Base-by-base conservation (phyloP, 2,797 vertebrate species). In the Falco concolor region DNA sequence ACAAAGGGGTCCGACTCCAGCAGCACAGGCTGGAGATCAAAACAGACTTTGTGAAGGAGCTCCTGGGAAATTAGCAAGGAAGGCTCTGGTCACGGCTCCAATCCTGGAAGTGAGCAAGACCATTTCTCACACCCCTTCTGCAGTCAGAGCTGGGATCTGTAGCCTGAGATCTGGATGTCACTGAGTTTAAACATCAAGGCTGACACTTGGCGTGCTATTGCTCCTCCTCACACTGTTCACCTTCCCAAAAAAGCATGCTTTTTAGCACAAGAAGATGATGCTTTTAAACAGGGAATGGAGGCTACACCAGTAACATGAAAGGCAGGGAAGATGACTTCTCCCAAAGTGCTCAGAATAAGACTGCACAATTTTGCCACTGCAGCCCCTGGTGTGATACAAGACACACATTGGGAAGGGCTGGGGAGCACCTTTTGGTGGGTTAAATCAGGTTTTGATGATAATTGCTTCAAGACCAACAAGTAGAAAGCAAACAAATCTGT, bases 381-480 rank as follows among this genome's bases (percentile, higher is more conserved):
- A 80, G 18, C 11, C 25, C 47, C 65, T 36, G 59, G 11, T 24
- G 57, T 15, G 50, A 45, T 34, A 30, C 10, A 27, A 47, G 13
- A 6, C n/a, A 8, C 0, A 0, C 12, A 12, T 16, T 1, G 4
- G 22, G 36, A 25, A 59, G 36, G 53, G 50, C 40, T 69, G 54
- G n/a, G 54, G 12, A 81, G 6, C 38, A 32, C 12, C 69, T 59
- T 54, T 28, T 42, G n/a, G 13, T 49, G 28, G 30, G 19, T 21
- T 27, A 10, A n/a, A 23, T 4, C 15, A 16, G 18, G 12, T 79
- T 85, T 56, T 28, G 45, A 24, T 30, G 40, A 24, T 19, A 0
- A 0, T 23, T 53, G 22, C 68, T 69, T 60, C 54, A n/a, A 49
- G 20, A 54, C 10, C 17, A 59, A 6, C 12, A 45, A 73, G 5